A percentile compares a stretch with the other conserved stretches of the same genome.
phyloP scores from a whole-genome alignment of 2,888 invertebrate genomes.

The Tetropium fuscum region DNA sequence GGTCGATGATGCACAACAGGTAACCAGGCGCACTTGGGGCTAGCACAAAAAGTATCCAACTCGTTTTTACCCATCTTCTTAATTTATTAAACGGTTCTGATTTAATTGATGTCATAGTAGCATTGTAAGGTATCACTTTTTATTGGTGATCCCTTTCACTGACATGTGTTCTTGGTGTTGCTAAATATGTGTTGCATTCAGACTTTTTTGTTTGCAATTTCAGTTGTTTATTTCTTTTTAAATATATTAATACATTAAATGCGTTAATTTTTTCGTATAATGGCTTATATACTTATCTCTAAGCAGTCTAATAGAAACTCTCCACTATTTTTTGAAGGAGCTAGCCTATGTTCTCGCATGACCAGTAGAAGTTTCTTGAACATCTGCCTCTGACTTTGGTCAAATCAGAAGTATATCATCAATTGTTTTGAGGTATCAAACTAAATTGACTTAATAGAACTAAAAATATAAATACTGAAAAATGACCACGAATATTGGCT shows the following conservation, averaged over 20 bases:
- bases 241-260: not conserved
- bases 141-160: slow-evolving; percentile 4
- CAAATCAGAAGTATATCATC: too few relatives aligned
- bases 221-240: not conserved
- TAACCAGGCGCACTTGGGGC: not conserved
- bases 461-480: too few relatives aligned
- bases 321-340: too few relatives aligned
- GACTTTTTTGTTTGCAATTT: not conserved
- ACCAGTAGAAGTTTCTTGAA: too few relatives aligned
- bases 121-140: slow-evolving; percentile 8
- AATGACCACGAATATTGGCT: too few relatives aligned
- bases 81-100: slow-evolving; percentile 8
- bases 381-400: too few relatives aligned
- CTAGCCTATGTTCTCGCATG: too few relatives aligned
- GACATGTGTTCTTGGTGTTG: slow-evolving; percentile 1
- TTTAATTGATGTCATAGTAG: slow-evolving; percentile 19
- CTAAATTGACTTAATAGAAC: too few relatives aligned
- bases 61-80: slow-evolving; percentile 5
- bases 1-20: slow-evolving; percentile 17
- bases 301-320: too few relatives aligned
- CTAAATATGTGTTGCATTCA: slow-evolving; percentile 2
- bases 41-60: slow-evolving; percentile 3
- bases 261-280: too few relatives aligned
- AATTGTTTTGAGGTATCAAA: too few relatives aligned
- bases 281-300: too few relatives aligned